These are phyloP conservation scores for Polietes domitor DNA, from an alignment of 2,888 invertebrate species.

Conservation along the genomic window DNA sequence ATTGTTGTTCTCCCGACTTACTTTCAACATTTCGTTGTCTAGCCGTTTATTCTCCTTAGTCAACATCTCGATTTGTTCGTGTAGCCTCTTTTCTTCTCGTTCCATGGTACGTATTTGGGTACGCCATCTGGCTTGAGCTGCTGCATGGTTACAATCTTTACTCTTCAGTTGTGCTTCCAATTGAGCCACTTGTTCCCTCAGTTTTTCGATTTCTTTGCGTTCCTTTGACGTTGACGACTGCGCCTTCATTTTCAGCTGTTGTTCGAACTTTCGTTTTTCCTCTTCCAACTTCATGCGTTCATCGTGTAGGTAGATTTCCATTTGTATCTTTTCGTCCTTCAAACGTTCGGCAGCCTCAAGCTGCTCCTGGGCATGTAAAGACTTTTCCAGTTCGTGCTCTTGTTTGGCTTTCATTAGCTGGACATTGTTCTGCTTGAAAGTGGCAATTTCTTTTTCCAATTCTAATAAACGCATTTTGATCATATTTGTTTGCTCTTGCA, in stretches of 20 bases:
- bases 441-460: conserved; percentile 85
- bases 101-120: conserved; percentile 88
- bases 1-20: conserved; percentile 84
- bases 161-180: conserved; percentile 86
- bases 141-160: conserved; percentile 88
- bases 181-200: conserved; percentile 85
- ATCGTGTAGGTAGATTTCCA: conserved; percentile 86
- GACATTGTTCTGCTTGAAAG: conserved; percentile 82
- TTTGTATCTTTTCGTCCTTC: conserved; percentile 85
- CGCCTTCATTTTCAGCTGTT: conserved; percentile 86
- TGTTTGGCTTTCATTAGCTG: conserved; percentile 83
- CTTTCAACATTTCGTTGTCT: conserved; percentile 83
- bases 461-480: conserved; percentile 84
- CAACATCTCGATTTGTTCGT: conserved; percentile 85
- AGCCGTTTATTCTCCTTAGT: conserved; percentile 86
- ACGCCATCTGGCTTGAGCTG: conserved; percentile 87
- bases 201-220: conserved; percentile 85
- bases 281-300: conserved; percentile 86
- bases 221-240: conserved; percentile 85
- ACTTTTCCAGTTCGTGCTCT: conserved; percentile 84
- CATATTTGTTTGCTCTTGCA: conserved; percentile 72
- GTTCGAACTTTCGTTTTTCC: conserved; percentile 85
- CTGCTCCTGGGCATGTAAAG: conserved; percentile 85
- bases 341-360: conserved; percentile 83
- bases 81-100: conserved; percentile 85